Base-by-base conservation (phyloP, 2,113 vertebrate genomes). In the Alaudala cheleensis region DNA sequence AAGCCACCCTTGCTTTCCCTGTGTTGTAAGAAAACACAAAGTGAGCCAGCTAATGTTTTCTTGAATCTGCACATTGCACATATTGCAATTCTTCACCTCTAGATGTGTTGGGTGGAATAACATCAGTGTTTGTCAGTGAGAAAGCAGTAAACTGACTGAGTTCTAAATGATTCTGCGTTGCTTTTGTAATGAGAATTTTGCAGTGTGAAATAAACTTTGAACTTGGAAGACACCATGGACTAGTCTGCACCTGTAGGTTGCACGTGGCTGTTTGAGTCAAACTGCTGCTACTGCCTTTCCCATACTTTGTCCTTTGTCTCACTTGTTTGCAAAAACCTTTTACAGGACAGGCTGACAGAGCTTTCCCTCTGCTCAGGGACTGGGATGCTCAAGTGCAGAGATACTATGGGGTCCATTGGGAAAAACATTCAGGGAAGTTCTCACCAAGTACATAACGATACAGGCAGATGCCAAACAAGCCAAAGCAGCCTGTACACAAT, bases 141-240 rank as follows among this genome's bases (percentile, higher is more conserved):
- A 51, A 88, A 70, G 39, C 67, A 62, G 39, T 78, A 70, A 88
- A 72, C 73, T 51, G 29, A 67, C 74, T 0, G 2, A 33, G 34
- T 62, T 94, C 7, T 70, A 78, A 56, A 23, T 91, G 86, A 82
- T 14, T 62, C 50, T 47, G 25, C 47, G 95, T 73, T 50, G 91
- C 47, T 71, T 92, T 94, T 93, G 85, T 86, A 86, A 90, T 34
- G 26, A 84, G 39, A 62, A 70, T 91, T 92, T 70, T 82, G 86
- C 81, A 88, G 81, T 72, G 73, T 86, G 71, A 95, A 96, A 96
- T 97, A 97, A 96, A 95, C 65, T 61, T 54, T 80, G 47, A 88
- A 93, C 74, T 51, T n/a, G 5, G 83, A 91, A 76, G 37, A 81
- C 56, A 47, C 29, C n/a, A 23, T 1, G 28, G 78, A 87, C 60